A percentile compares a stretch with the other conserved stretches of the same genome.
These are phyloP conservation scores for Trematocara variabile DNA, from an alignment of 2,113 vertebrate species.

Conservation along the genomic window DNA sequence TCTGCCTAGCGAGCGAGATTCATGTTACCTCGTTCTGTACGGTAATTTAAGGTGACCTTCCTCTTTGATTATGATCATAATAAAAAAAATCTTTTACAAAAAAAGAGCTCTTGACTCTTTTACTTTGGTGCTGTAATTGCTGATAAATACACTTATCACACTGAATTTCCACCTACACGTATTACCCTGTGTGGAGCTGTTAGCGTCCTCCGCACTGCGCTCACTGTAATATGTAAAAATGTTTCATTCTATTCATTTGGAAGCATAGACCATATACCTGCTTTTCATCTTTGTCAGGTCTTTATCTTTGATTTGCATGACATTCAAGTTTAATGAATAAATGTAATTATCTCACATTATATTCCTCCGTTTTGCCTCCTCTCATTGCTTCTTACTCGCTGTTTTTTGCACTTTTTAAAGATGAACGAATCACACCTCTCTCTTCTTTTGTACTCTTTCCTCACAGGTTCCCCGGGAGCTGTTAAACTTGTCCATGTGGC, in stretches of 20 bases:
- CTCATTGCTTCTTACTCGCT: background rate
- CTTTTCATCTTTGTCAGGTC: background rate
- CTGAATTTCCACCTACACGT: conserved; percentile 45
- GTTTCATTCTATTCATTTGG: conserved; percentile 15
- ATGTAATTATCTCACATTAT: background rate
- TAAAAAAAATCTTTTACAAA: background rate
- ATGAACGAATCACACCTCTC: background rate
- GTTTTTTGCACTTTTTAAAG: background rate
- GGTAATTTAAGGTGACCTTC: background rate
- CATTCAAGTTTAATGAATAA: background rate
- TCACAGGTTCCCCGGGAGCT: conserved; percentile 59
- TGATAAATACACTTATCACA: conserved; percentile 33
- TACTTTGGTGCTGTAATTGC: conserved; percentile 24
- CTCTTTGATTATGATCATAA: background rate
- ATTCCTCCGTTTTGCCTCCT: background rate
- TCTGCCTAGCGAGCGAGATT: background rate
- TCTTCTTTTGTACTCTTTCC: background rate
- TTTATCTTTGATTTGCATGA: background rate
- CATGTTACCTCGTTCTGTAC: background rate
- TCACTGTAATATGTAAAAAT: conserved; percentile 1
- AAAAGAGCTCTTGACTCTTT: background rate
- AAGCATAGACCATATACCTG: background rate
- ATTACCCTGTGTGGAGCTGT: conserved; percentile 5
- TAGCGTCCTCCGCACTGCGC: background rate
- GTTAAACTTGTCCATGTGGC: conserved; percentile 69